phyloP scores from a whole-genome alignment of 1,140 invertebrate species.

The Ericerus pela region DNA sequence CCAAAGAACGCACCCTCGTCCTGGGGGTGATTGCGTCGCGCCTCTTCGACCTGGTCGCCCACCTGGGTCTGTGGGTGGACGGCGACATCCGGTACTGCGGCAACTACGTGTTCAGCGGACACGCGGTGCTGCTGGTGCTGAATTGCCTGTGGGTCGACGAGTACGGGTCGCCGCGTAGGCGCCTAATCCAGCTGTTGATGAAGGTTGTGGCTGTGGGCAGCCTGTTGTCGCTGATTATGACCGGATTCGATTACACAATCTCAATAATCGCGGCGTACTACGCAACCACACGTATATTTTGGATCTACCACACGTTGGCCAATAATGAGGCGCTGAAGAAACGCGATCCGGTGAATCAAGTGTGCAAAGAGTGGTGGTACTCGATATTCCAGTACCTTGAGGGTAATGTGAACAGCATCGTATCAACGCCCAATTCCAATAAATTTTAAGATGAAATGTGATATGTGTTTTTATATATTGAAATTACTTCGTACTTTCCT shows the following conservation, averaged over 20 bases:
- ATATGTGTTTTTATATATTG: too few species aligned
- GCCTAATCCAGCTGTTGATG: background rate
- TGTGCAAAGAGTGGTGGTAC: slow-evolving; percentile 7
- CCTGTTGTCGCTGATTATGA: slow-evolving; percentile 59
- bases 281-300: slow-evolving; percentile 74
- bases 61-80: slow-evolving; percentile 72
- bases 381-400: background rate
- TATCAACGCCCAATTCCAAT: background rate
- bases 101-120: slow-evolving; percentile 79
- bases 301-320: slow-evolving; percentile 74
- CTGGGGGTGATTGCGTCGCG: slow-evolving; percentile 44
- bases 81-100: slow-evolving; percentile 74
- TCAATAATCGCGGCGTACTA: slow-evolving; percentile 83
- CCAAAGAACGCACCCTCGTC: slow-evolving; percentile 54
- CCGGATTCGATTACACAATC: slow-evolving; percentile 78
- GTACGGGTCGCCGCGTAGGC: background rate
- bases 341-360: background rate
- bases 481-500: too few species aligned
- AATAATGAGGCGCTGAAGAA: slow-evolving; percentile 46
- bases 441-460: slow-evolving; percentile 5
- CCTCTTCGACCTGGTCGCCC: slow-evolving; percentile 59
- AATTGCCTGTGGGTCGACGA: slow-evolving; percentile 69
- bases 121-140: slow-evolving; percentile 70
- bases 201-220: slow-evolving; percentile 36
- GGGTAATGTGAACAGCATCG: background rate